Base-by-base conservation (phyloP, 2,888 invertebrate genomes). In the Strigamia transsilvanica region DNA sequence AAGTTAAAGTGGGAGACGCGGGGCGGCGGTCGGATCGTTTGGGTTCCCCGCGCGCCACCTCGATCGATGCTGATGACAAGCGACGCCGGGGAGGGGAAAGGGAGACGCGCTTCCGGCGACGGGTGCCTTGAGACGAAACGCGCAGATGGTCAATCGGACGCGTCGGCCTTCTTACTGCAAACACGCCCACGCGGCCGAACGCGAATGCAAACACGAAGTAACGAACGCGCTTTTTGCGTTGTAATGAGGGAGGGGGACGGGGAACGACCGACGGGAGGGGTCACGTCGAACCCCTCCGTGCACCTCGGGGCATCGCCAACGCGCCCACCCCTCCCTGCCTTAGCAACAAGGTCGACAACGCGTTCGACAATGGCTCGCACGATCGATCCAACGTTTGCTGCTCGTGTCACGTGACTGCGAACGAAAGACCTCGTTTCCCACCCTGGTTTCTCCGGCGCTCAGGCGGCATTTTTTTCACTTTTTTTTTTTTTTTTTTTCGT, bases 41-140 rank as follows among this genome's bases (percentile, higher is more conserved):
- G 41, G 41, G 73, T 32, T 23, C 73, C 73, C 73, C 27, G 27
- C 32, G 32, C 41, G 34, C 78, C 78, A 34, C 41, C 78, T 78
- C 61, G 61, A 66, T 66, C 61, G 61, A 66, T 66, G 61, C 23
- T 66, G 61, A 66, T 66, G 61, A 66, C 61, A 66, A 66, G 61
- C 61, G 61, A 66, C 21, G 61, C 61, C 61, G 61, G 2, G 61
- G 21, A 21, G 61, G 61, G 12, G 21, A n/a, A 18, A 23, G 61
- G 9, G 21, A 23, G 61, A n/a, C 6, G 3, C 61, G 61, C 61
- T 66, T 66, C 61, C 61, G 61, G 21, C 61, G 61, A 66, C 21
- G 61, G 61, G 61, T 18, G 61, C 18, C 61, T 66, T n/a, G 61
- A 61, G 61, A 61, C 61, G 61, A 61, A 21, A n/a, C 61, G 61